phyloP scores from a whole-genome alignment of 2,888 invertebrate genomes.

The Syritta pipiens region DNA sequence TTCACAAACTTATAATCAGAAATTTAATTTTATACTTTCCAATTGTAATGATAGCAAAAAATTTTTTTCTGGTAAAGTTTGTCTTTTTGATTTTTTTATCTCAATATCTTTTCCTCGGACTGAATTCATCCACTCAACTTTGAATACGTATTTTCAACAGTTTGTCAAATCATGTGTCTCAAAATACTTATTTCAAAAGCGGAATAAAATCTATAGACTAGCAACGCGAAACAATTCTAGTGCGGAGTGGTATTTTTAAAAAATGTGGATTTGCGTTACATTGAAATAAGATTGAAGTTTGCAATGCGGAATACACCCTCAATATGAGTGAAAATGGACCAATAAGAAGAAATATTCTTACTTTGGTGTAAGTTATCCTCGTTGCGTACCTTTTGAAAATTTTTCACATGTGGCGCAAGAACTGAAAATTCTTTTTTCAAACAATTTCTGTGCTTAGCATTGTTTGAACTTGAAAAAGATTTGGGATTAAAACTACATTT shows the following conservation, averaged over 20 bases:
- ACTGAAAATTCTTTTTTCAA: too few species aligned
- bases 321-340: constrained; percentile 60
- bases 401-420: background rate
- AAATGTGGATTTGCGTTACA: constrained; percentile 22
- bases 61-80: constrained; percentile 13
- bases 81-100: constrained; percentile 13
- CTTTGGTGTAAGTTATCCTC: constrained; percentile 45
- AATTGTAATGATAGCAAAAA: too few species aligned
- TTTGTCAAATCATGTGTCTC: constrained; percentile 48
- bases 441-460: too few species aligned
- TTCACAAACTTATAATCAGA: too few species aligned
- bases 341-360: constrained; percentile 42
- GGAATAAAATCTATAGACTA: constrained; percentile 9
- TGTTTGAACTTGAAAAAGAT: too few species aligned
- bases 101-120: constrained; percentile 1
- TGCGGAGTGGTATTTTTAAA: constrained; percentile 34
- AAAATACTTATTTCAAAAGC: constrained; percentile 43
- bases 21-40: too few species aligned
- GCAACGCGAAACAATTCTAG: constrained; percentile 18
- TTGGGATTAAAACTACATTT: too few species aligned
- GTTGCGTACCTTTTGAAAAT: background rate
- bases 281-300: constrained; percentile 12
- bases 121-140: constrained; percentile 53
- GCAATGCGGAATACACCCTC: constrained; percentile 31
- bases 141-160: constrained; percentile 46